A percentile compares a stretch with the other conserved stretches of the same genome.
Conservation (phyloP, 2,113 vertebrate species). For the Esox niger region DNA sequence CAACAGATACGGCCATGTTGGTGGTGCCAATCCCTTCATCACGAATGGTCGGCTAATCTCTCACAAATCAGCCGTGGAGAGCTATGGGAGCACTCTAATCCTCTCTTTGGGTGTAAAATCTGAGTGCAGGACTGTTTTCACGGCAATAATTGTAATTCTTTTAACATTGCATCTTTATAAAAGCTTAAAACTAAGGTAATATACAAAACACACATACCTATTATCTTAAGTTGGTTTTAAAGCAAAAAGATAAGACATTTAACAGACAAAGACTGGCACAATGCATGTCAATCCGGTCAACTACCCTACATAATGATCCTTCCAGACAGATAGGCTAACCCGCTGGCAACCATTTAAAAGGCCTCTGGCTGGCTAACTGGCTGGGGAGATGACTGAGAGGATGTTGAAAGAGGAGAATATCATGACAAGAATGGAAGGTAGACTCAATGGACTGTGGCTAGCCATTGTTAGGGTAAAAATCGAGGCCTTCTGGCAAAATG, state of each 20-base stretch:
- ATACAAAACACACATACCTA: too few species aligned
- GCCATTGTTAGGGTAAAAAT: slow-evolving; percentile 54
- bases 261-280: too few species aligned
- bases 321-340: slow-evolving; percentile 14
- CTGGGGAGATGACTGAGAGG: neutral
- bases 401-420: slow-evolving; percentile 24
- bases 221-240: too few species aligned
- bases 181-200: too few species aligned
- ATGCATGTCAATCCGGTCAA: too few species aligned
- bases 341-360: neutral
- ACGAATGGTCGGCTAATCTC: slow-evolving; percentile 53
- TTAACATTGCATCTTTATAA: too few species aligned
- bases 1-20: slow-evolving; percentile 19
- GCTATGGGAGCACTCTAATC: slow-evolving; percentile 54
- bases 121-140: too few species aligned
- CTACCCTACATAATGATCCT: slow-evolving; percentile 24
- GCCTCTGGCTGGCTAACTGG: neutral
- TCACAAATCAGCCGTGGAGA: slow-evolving; percentile 49
- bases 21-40: slow-evolving; percentile 35
- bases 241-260: too few species aligned
- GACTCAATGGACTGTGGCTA: slow-evolving; percentile 25
- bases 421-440: slow-evolving; percentile 44
- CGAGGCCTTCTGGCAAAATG: slow-evolving; percentile 17
- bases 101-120: neutral
- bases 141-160: too few species aligned